Base-by-base conservation (phyloP, 2,113 vertebrate genomes). In the Rhinopomastus cyanomelas region DNA sequence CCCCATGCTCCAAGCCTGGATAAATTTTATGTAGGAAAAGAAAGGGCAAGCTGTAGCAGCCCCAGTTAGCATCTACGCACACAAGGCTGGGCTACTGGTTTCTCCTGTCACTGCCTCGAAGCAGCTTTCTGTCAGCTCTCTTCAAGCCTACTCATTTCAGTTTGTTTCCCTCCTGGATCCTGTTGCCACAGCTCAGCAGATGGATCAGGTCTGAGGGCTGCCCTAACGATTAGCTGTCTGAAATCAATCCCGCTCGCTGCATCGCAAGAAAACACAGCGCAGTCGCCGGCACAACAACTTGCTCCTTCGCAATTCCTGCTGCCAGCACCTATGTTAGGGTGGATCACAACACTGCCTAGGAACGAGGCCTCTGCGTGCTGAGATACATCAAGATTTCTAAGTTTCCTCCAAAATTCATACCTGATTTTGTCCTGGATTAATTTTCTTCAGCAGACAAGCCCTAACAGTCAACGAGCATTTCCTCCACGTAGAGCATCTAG, bases 361-460 rank as follows among this genome's bases (percentile, higher is more conserved):
- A 94, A 85, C 55, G 90, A 92, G 87, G 72, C 72, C 68, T 82
- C 17, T 48, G 66, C n/a, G 44, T 39, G 52, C 64, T 42, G 42
- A 84, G 44, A 48, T 81, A 88, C 86, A 79, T 71, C 37, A 78
- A 49, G 64, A 89, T 81, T 87, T 87, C 67, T 93, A 68, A 57
- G 61, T 59, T 66, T 46, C 32, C 44, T 69, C 75, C 65, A 78
- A 89, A 90, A 87, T 59, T 93, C 84, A 89, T 87, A 92, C 88
- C 62, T 93, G 84, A 60, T 84, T 92, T 85, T 81, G 65, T 21
- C 62, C 66, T 53, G 49, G 56, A 92, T 79, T 81, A 85, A 89
- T 92, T 66, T 93, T 82, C 71, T 92, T 72, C 67, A 51, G 80
- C 69, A 95, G 91, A 79, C 60, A 93, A 90, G 20, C 71, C 22